A percentile compares a stretch with the other conserved stretches of the same genome.
phyloP scores from a whole-genome alignment of 1,140 invertebrate species.

The Ceratina japonica region DNA sequence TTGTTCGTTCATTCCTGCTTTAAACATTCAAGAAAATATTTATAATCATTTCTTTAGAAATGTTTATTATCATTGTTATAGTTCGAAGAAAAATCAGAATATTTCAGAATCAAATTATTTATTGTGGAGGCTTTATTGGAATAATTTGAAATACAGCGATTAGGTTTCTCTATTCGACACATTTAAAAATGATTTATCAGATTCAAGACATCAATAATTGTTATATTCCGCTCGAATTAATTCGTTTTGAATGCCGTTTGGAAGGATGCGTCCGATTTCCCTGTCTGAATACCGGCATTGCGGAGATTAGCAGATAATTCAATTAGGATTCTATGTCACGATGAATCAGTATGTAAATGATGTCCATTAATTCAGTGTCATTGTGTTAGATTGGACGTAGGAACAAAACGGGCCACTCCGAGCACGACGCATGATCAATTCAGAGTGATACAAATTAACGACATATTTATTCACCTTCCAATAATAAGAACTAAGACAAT shows the following conservation, averaged over 20 bases:
- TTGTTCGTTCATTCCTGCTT: too few species aligned
- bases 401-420: slow-evolving; percentile 10
- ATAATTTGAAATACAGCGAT: too few species aligned
- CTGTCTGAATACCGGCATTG: slow-evolving; percentile 11
- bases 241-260: slow-evolving; percentile 27
- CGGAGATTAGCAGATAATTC: slow-evolving; percentile 40
- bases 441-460: neutral
- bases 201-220: neutral
- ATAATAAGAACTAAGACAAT: too few species aligned
- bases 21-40: too few species aligned
- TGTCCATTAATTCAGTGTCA: slow-evolving; percentile 48
- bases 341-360: slow-evolving; percentile 51
- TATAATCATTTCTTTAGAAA: too few species aligned
- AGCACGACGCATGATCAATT: slow-evolving; percentile 1
- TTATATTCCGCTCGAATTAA: neutral
- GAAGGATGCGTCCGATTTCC: slow-evolving; percentile 18
- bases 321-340: slow-evolving; percentile 20
- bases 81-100: too few species aligned
- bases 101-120: too few species aligned
- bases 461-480: neutral
- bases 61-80: too few species aligned
- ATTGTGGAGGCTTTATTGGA: too few species aligned
- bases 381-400: slow-evolving; percentile 23
- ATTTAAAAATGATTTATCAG: neutral
- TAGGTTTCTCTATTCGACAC: neutral